Percentiles rank a stretch among this genome's conserved stretches.
Evolutionary conservation across 1,140 invertebrate genomes (phyloP).

Genomic region (Camponotus pennsylvanicus): DNA sequence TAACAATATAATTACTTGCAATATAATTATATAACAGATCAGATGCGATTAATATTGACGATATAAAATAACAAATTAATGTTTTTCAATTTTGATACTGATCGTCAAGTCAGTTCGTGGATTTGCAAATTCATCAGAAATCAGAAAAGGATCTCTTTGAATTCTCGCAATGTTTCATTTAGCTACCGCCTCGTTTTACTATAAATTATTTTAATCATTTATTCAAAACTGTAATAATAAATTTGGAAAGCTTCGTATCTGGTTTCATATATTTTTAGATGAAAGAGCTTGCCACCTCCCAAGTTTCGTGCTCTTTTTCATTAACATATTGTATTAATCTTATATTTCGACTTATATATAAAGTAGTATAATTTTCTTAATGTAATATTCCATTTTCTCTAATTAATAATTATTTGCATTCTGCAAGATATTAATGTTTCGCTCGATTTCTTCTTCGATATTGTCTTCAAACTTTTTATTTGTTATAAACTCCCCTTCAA

Average conservation of each 20-base stretch:
- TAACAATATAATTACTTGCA: neutral
- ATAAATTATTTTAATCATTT: constrained; percentile 28
- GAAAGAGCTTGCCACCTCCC: constrained; percentile 21
- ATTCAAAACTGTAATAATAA: constrained; percentile 18
- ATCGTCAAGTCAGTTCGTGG: neutral
- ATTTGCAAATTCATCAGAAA: neutral
- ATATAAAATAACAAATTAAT: constrained; percentile 20
- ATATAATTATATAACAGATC: too few species aligned
- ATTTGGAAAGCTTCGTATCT: constrained; percentile 24
- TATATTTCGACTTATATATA: neutral
- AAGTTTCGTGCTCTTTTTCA: neutral
- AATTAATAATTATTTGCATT: neutral
- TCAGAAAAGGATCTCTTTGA: neutral
- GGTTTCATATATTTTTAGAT: constrained; percentile 3
- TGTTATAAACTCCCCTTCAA: neutral
- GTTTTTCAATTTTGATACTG: neutral
- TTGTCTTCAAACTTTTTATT: constrained; percentile 15
- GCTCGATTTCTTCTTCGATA: neutral
- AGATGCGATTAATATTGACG: constrained; percentile 2
- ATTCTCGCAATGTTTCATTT: neutral
- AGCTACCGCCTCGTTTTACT: constrained; percentile 4
- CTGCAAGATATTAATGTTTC: neutral
- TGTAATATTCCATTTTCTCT: neutral
- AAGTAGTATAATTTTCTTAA: neutral
- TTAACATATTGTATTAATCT: neutral